Conservation (phyloP, 2,888 invertebrate species). For the Monopis laevigella region DNA sequence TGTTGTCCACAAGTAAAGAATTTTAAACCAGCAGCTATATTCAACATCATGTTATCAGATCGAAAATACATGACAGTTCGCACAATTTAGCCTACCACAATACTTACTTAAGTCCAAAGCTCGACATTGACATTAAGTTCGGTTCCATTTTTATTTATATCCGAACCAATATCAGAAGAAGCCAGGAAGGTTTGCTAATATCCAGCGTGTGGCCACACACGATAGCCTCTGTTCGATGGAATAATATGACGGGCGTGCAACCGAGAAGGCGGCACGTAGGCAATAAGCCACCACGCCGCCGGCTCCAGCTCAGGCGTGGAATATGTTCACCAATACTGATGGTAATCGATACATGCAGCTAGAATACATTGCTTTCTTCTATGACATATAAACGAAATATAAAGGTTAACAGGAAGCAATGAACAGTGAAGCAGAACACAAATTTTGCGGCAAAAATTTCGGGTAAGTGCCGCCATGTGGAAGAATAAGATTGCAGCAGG, state of each 20-base stretch:
- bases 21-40: too few relatives aligned
- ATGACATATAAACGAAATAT: too few relatives aligned
- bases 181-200: constrained; percentile 59
- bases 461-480: constrained; percentile 31
- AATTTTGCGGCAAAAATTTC: background rate
- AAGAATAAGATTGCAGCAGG: constrained; percentile 60
- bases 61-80: too few relatives aligned
- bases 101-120: constrained; percentile 8
- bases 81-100: too few relatives aligned
- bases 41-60: too few relatives aligned
- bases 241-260: constrained; percentile 59
- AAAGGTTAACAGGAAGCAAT: too few relatives aligned
- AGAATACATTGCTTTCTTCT: background rate
- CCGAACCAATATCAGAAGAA: constrained; percentile 53
- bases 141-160: constrained; percentile 50
- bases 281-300: constrained; percentile 55
- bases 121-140: constrained; percentile 4
- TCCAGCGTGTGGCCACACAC: constrained; percentile 49
- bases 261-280: constrained; percentile 56
- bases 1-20: too few relatives aligned
- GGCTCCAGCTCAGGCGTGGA: constrained; percentile 6
- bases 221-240: constrained; percentile 57
- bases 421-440: too few relatives aligned
- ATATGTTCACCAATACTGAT: background rate
- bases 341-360: background rate